Evolutionary conservation across 2,113 vertebrate species (phyloP).

Genomic region (Psephotus haematonotus): DNA sequence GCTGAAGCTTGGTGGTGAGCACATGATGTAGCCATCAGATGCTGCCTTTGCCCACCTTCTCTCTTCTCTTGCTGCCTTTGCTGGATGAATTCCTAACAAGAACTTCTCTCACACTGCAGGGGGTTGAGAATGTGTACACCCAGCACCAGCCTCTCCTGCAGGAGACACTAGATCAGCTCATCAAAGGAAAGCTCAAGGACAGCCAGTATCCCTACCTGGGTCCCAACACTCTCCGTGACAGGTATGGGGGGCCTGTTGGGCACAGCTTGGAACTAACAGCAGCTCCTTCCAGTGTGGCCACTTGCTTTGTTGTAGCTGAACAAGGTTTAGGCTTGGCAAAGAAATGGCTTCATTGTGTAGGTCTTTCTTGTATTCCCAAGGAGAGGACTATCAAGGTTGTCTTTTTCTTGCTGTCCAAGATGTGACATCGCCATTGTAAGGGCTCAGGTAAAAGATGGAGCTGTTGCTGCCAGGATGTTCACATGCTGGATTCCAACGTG

Average conservation of each 20-base stretch:
- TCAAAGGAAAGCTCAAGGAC: slow-evolving; percentile 94
- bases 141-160: slow-evolving; percentile 94
- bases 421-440: not conserved
- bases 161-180: slow-evolving; percentile 93
- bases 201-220: slow-evolving; percentile 93
- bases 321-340: not conserved
- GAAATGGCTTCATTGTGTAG: not conserved
- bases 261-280: not conserved
- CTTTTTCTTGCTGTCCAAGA: not conserved
- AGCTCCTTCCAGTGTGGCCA: not conserved
- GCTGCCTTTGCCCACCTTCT: not conserved
- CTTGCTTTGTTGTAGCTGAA: not conserved
- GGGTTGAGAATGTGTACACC: slow-evolving; percentile 95
- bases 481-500: not conserved
- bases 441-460: not conserved
- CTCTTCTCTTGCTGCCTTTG: not conserved
- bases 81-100: not conserved
- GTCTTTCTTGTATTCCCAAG: not conserved
- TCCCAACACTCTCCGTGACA: slow-evolving; percentile 84
- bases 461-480: not conserved
- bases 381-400: not conserved
- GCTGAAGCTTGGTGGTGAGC: not conserved
- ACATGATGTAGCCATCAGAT: not conserved
- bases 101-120: slow-evolving; percentile 68
- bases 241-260: slow-evolving; percentile 38